Conservation (phyloP, 2,888 invertebrate genomes). For the Proisotoma minuta region DNA sequence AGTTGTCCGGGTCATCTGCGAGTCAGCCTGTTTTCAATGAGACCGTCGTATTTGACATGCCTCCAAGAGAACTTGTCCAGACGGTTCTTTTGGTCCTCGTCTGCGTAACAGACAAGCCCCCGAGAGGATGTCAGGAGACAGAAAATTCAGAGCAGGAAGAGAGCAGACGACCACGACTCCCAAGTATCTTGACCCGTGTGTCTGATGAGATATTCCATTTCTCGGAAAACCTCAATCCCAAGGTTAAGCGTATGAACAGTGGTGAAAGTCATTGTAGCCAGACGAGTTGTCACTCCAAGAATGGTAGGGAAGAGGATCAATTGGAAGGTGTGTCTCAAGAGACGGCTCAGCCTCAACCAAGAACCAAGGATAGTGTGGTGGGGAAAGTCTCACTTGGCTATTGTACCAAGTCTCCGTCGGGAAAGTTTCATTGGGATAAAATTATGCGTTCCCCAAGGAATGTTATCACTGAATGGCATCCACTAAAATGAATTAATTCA, state of each 20-base stretch:
- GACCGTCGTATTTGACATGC: constrained; percentile 50
- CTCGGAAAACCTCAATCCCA: constrained; percentile 36
- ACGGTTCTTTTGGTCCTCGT: constrained; percentile 48
- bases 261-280: not conserved
- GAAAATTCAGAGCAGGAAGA: no score
- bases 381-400: constrained; percentile 47
- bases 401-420: constrained; percentile 41
- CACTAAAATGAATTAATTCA: constrained; percentile 29
- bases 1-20: constrained; percentile 37
- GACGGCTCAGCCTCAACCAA: constrained; percentile 16
- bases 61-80: constrained; percentile 48
- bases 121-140: not conserved
- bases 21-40: constrained; percentile 49
- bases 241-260: not conserved
- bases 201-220: constrained; percentile 44
- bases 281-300: not conserved
- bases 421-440: constrained; percentile 45
- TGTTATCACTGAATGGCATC: constrained; percentile 45
- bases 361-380: constrained; percentile 42
- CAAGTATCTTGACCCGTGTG: not conserved
- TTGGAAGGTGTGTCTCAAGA: not conserved
- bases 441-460: constrained; percentile 43
- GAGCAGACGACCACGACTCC: not conserved
- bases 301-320: not conserved
- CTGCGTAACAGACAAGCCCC: constrained; percentile 42